Evolutionary conservation across 2,888 invertebrate genomes (phyloP), one percentile per base, ranked within the genome.

Genomic region (Catocala fraxini): DNA sequence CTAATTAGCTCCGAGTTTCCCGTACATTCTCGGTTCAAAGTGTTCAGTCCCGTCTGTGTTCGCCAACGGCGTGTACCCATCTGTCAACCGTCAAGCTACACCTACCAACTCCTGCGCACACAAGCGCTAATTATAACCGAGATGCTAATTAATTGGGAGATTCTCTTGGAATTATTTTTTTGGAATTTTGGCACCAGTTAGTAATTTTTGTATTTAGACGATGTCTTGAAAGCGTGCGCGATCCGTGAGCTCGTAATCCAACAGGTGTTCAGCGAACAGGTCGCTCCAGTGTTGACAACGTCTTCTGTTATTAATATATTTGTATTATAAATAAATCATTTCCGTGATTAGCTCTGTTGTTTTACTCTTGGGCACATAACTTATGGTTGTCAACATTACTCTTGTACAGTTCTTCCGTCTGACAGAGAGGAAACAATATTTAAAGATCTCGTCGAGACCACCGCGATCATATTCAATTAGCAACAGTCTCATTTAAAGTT

Each of bases 51-150:
- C 65, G 71, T 73, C 51, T 55, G 78, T 77, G 79, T 85, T 82
- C 85, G 90, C 91, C 90, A 89, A 88, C 87, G 86, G 82, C 83
- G 84, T 91, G 92, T 92, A 82, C 75, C 86, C 92, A 92, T 92
- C 90, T 91, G 92, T 93, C 93, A 89, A 84, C 76, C 84, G 92
- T 91, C 91, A 77, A 53, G 83, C 82, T 80, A 85, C 89, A 84
- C 89, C 89, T 85, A 85, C 86, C 80, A 78, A 79, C 83, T 82
- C 79, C 80, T 81, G 85, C 85, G 77, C 81, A 71, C 57, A 71
- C 71, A 68, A 54, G 71, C 73, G 77, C 87, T 92, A 91, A 91
- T 91, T 92, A 89, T 91, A 91, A 87, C 74, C 74, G 52, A 71
- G 69, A 77, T 75, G 75, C 87, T 92, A 91, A 92, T 92, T 92